Conservation (phyloP, 2,888 invertebrate species). For the Catotricha subobsoleta region DNA sequence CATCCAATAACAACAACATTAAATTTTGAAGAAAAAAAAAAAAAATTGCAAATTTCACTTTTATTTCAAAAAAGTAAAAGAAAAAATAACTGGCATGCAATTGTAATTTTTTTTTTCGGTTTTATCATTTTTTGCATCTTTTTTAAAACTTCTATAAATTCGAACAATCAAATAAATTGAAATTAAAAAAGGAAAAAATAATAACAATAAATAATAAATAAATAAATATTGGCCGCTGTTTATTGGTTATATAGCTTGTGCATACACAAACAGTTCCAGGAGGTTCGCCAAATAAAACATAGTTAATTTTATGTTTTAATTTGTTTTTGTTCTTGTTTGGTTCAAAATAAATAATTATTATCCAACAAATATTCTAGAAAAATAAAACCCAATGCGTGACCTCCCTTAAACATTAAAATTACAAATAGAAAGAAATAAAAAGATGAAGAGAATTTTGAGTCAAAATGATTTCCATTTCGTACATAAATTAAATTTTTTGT, state of each 20-base stretch:
- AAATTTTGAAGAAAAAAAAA: no score
- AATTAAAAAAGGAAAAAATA: not conserved
- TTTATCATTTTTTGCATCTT: not conserved
- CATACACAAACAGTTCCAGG: constrained; percentile 8
- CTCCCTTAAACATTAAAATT: not conserved
- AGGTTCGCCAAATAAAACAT: not conserved
- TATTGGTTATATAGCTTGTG: constrained; percentile 3
- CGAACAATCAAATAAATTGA: not conserved
- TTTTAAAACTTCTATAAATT: not conserved
- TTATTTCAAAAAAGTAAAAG: no score
- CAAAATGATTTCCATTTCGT: no score
- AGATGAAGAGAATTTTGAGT: no score
- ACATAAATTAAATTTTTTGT: no score
- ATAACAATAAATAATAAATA: not conserved
- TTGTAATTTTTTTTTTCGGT: no score
- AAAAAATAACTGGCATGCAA: no score
- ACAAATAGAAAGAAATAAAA: not conserved
- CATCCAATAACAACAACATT: not conserved
- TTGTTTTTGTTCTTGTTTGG: no score
- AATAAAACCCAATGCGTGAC: constrained; percentile 7
- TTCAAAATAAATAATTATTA: no score
- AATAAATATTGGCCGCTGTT: constrained; percentile 1
- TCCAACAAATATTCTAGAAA: no score
- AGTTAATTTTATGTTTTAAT: not conserved
- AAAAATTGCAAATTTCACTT: no score